Conservation (phyloP, 2,113 vertebrate genomes). For the Origma solitaria region DNA sequence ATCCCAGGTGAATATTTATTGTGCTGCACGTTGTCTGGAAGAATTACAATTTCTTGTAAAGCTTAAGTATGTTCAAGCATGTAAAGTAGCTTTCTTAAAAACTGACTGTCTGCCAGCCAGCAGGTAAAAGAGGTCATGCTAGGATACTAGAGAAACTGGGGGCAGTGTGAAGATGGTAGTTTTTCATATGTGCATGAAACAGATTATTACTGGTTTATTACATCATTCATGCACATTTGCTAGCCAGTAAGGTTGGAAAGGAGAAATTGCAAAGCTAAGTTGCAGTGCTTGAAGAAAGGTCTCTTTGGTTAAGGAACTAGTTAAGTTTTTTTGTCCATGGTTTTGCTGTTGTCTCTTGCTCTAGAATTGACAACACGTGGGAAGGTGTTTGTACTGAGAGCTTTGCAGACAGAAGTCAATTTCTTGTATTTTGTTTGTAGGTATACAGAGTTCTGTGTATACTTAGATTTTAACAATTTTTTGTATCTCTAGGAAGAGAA, state of each 20-base stretch:
- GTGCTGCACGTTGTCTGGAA: neutral
- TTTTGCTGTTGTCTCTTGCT: neutral
- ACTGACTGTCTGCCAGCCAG: neutral
- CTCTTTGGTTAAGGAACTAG: neutral
- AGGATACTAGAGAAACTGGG: neutral
- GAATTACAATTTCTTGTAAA: neutral
- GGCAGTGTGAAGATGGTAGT: neutral
- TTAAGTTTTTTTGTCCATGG: neutral
- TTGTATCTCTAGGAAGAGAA: neutral
- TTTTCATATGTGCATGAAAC: neutral
- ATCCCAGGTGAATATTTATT: neutral
- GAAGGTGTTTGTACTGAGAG: neutral
- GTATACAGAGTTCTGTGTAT: neutral
- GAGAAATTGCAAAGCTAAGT: neutral
- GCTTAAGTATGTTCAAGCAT: neutral
- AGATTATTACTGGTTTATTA: neutral
- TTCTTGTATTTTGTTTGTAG: neutral
- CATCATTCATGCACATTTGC: neutral
- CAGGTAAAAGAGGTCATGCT: neutral
- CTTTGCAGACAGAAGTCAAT: neutral
- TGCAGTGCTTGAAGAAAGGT: neutral
- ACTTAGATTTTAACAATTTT: neutral
- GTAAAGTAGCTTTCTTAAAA: neutral
- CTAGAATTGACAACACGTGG: neutral
- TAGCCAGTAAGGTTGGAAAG: neutral